Base-by-base conservation (phyloP, 2,888 invertebrate genomes). In the Strigamia maritima region DNA sequence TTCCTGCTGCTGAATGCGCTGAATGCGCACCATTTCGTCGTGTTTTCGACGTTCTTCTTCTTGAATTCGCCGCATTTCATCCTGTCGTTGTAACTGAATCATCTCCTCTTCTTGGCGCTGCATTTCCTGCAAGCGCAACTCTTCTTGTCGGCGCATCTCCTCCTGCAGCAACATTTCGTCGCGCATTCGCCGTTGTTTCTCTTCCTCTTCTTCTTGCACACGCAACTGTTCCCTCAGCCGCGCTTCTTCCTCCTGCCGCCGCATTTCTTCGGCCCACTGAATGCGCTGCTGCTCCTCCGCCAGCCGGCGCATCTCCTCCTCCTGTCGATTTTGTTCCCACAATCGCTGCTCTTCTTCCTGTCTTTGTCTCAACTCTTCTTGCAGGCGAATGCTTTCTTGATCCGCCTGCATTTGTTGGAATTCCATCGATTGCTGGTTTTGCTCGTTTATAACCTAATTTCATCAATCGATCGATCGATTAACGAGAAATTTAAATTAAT, bases 1-100 rank as follows among this genome's bases (percentile, higher is more conserved):
- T 60, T 22, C 44, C 76, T 70, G 38, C 60, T 79, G 26, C 76
- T 24, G n/a, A 31, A 49, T 38, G 79, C 75, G 78, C 74, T 75
- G 74, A 60, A 76, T 60, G 35, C 75, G 35, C 31, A 28, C n/a
- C 22, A 24, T 10, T 22, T 79, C 79, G 12, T 74, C 44, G 26
- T 79, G 40, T 54, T 38, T n/a, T 22, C n/a, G n/a, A n/a, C n/a
- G n/a, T n/a, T n/a, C n/a, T n/a, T n/a, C 26, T 77, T 26, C 40
- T 65, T 31, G 31, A 44, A 19, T 77, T 31, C 76, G 6, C 16
- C 10, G 7, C 28, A 28, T 31, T 16, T 31, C 49, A 44, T 24
- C 40, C 31, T 22, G 28, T 16, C 75, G 75, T 49, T 28, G 1
- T n/a, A n/a, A n/a, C n/a, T n/a, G n/a, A n/a, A n/a, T n/a, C n/a